These are phyloP conservation scores for Leptinotarsa peninsularis DNA, from an alignment of 2,888 invertebrate genomes.

Conservation along the genomic window DNA sequence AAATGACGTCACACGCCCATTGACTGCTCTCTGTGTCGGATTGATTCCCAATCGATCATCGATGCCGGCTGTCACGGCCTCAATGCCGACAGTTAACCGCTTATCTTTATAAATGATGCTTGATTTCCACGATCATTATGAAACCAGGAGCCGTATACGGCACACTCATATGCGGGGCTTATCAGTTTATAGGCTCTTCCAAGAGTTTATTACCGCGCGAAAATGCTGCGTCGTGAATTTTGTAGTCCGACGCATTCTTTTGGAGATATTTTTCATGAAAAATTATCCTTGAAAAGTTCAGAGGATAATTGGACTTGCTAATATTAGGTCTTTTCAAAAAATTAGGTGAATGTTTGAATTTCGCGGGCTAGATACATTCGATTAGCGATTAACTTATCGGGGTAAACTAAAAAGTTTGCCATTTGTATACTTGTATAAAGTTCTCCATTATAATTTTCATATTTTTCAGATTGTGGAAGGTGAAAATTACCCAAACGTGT, in stretches of 20 bases:
- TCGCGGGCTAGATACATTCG: too few relatives aligned
- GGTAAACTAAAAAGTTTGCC: too few relatives aligned
- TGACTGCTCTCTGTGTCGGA: constrained; percentile 65
- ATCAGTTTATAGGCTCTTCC: constrained; percentile 6
- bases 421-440: too few relatives aligned
- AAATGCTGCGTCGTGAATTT: constrained; percentile 3
- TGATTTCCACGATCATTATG: constrained; percentile 52
- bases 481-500: too few relatives aligned
- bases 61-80: constrained; percentile 60
- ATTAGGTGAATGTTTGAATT: too few relatives aligned
- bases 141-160: not conserved
- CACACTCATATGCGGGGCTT: constrained; percentile 1
- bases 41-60: constrained; percentile 67
- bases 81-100: constrained; percentile 60
- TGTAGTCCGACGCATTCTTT: not conserved
- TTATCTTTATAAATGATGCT: constrained; percentile 68
- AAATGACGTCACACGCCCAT: constrained; percentile 68
- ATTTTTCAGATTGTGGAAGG: too few relatives aligned
- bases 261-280: too few relatives aligned
- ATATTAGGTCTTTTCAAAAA: too few relatives aligned
- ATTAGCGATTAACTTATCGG: too few relatives aligned
- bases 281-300: too few relatives aligned
- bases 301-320: too few relatives aligned
- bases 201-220: constrained; percentile 11
- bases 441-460: too few relatives aligned